phyloP scores from a whole-genome alignment of 2,113 vertebrate species.

The Psittacula cyanocephala region DNA sequence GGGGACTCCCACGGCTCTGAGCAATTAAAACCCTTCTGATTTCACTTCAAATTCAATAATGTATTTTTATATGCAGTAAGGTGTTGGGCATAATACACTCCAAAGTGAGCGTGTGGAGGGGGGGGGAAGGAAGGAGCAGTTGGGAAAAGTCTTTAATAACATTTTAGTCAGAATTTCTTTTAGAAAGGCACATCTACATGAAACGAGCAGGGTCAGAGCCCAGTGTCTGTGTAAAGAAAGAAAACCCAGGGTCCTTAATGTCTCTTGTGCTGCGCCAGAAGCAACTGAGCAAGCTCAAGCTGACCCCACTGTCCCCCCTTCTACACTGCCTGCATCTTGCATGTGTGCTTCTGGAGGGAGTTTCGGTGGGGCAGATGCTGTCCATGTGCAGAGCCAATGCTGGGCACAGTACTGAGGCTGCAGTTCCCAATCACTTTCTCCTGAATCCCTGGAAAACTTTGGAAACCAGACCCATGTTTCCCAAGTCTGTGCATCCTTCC shows the following conservation, averaged over 20 bases:
- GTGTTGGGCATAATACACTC: background rate
- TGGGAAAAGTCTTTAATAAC: background rate
- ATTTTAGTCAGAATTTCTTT: background rate
- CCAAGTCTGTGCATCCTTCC: background rate
- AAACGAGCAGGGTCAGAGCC: background rate
- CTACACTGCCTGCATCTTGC: background rate
- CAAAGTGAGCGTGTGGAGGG: too few relatives aligned
- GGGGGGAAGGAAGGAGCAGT: background rate
- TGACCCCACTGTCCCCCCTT: background rate
- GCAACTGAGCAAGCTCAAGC: background rate
- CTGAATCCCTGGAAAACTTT: background rate
- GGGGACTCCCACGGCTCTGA: background rate
- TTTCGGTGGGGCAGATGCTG: fast-evolving
- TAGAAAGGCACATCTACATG: background rate
- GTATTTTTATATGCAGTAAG: background rate
- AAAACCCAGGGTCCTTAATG: background rate
- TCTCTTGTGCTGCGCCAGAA: background rate
- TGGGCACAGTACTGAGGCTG: background rate
- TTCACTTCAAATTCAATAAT: background rate
- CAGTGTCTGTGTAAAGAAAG: background rate
- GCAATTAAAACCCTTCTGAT: background rate
- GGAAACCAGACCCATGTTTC: background rate
- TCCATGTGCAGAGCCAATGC: fast-evolving
- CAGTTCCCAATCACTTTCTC: background rate
- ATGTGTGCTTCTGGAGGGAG: background rate